Evolutionary conservation across 2,888 invertebrate species (phyloP), one percentile per base, ranked within the genome.

Genomic region (Philereme transversata): DNA sequence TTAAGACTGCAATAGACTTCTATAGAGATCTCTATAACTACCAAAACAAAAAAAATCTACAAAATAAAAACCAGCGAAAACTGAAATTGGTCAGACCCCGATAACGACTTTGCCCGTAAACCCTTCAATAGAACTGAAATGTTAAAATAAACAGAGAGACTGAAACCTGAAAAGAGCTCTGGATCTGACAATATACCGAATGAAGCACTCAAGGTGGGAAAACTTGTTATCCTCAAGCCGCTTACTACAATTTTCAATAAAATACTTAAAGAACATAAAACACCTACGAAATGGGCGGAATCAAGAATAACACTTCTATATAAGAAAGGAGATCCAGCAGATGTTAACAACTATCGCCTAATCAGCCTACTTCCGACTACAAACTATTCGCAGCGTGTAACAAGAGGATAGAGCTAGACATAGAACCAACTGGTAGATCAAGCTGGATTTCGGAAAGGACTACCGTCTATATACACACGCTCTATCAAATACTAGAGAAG

Each of bases 121-220:
- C 36, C 46, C 3, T 46, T 57, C 9, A 11, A 34, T 4, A 9
- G 49, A 43, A 50, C 38, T 4, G 56, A 62, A 40, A 43, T 51
- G 7, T 6, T 62, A 5, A 51, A 55, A n/a, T 40, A 53, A 5
- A 46, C 51, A 10, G 38, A 51, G 1, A 40, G 11, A 35, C n/a
- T 57, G 9, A 57, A 57, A 47, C 8, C 36, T 9, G 55, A 55
- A 33, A 60, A 52, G 46, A 60, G 59, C 40, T 48, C 54, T 4
- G 60, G 65, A 0, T 45, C 47, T 1, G 62, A 65, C 8, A 41
- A 43, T n/a, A 65, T 65, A 7, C 51, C 60, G 2, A 65, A 65
- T n/a, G 65, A 65, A 46, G 65, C 60, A 8, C 5, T 65, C 9
- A 65, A 54, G 47, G 4, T 51, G 0, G 57, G 57, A 22, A 35